phyloP scores from a whole-genome alignment of 2,888 invertebrate species.

The Zaprionus obscuricornis region DNA sequence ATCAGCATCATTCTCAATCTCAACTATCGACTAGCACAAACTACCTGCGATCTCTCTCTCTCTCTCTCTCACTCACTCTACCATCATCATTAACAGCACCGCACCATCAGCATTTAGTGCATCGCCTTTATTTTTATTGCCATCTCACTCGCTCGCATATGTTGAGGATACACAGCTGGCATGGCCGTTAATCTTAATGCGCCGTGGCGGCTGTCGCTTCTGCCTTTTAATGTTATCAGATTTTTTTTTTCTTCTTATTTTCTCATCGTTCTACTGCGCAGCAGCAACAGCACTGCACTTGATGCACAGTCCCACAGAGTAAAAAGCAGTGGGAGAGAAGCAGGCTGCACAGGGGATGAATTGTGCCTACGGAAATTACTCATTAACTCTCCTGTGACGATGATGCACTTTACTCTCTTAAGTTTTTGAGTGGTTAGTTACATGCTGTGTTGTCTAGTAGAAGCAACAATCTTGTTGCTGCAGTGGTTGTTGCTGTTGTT shows the following conservation, averaged over 20 bases:
- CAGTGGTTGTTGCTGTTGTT: neutral
- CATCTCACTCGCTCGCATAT: too few relatives aligned
- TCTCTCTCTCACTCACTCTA: too few relatives aligned
- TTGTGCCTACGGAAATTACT: slow-evolving; percentile 72
- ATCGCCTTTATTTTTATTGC: too few relatives aligned
- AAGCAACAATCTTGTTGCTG: neutral
- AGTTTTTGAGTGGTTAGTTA: too few relatives aligned
- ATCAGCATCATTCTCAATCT: too few relatives aligned
- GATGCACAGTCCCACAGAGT: slow-evolving; percentile 49
- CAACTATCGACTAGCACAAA: too few relatives aligned
- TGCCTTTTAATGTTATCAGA: slow-evolving; percentile 71
- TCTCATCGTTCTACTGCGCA: slow-evolving; percentile 71
- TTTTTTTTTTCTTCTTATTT: slow-evolving; percentile 47
- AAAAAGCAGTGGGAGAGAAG: slow-evolving; percentile 4
- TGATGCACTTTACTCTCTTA: too few relatives aligned
- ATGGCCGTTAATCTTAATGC: slow-evolving; percentile 76
- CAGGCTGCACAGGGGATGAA: slow-evolving; percentile 36
- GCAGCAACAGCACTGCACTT: slow-evolving; percentile 52
- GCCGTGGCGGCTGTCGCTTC: slow-evolving; percentile 76
- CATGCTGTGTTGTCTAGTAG: too few relatives aligned
- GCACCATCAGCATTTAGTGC: too few relatives aligned
- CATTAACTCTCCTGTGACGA: slow-evolving; percentile 69
- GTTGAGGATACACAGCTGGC: too few relatives aligned
- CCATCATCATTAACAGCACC: too few relatives aligned
- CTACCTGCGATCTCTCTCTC: too few relatives aligned